Base-by-base conservation (phyloP, 2,113 vertebrate species). In the Seriola quinqueradiata region DNA sequence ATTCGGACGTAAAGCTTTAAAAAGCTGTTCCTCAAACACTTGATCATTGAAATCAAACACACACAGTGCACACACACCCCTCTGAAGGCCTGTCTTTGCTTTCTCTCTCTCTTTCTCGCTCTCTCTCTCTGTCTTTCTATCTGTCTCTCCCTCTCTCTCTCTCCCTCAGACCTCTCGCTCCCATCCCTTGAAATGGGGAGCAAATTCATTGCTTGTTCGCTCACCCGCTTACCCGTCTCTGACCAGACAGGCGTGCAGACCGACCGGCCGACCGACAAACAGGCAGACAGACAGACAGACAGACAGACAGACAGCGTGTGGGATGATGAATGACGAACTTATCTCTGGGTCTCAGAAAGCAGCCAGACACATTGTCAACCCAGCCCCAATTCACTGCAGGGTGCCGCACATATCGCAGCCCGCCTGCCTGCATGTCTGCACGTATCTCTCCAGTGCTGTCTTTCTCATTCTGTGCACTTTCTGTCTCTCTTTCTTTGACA, bases 291-390 rank as follows among this genome's bases (percentile, higher is more conserved):
- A 28, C 25, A 16, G 36, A 57, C n/a, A 25, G 25, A 25, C 63
- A 61, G 70, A 70, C 59, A 16, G 36, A 57, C 68, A 34, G 54
- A 70, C 65, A 64, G 46, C n/a, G 8, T 57, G 58, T 28, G 46
- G 70, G 75, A 81, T 71, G 81, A 89, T 82, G 86, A 84, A 91
- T 78, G 77, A 71, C 60, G 1, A 81, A 89, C 70, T 89, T 82
- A 84, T 91, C 89, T 87, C 10, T 0, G 25, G 79, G 79, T 28
- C 64, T 73, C 81, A 80, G 44, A 90, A 68, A 85, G 77, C 79
- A 79, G 72, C 63, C 64, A 60, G 64, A 75, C 44, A 36, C 19
- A 7, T 65, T 70, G 60, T 58, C 71, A 75, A 23, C 61, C 70
- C n/a, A 50, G 46, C 67, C 63, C 28, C 78, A 13, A n/a, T 32